Percentiles rank a stretch among this genome's conserved stretches.
These are phyloP conservation scores for Mesaphorura yosii DNA, from an alignment of 1,140 invertebrate species.

Conservation along the genomic window DNA sequence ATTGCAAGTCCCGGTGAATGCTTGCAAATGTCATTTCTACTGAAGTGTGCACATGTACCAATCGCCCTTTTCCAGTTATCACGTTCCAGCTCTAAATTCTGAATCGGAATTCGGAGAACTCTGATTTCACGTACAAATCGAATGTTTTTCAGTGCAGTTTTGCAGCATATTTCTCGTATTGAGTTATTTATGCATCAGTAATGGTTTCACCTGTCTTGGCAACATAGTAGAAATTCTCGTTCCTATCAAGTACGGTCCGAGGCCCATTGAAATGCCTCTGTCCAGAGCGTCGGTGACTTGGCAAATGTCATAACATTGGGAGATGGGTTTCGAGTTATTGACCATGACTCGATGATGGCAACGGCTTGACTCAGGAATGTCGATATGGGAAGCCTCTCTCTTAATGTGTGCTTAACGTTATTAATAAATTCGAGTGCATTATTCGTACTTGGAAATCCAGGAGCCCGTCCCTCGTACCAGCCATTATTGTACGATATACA, in stretches of 20 bases:
- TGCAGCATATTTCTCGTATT: neutral
- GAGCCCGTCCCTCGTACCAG: neutral
- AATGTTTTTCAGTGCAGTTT: neutral
- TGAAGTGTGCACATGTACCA: neutral
- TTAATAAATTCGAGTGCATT: neutral
- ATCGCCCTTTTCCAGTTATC: neutral
- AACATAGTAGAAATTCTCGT: neutral
- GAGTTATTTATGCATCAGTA: neutral
- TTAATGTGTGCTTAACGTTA: neutral
- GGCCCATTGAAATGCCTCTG: neutral
- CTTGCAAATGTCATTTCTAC: neutral
- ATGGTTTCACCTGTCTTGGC: neutral
- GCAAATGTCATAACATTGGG: neutral
- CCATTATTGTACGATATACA: neutral
- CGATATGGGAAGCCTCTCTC: neutral
- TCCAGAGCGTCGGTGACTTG: neutral
- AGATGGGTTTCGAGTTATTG: neutral
- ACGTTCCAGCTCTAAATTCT: neutral
- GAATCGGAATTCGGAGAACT: too few relatives aligned
- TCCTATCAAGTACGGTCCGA: neutral
- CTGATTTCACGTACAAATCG: neutral
- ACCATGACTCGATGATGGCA: neutral
- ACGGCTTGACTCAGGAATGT: neutral
- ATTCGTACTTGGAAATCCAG: neutral
- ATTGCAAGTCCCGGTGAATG: neutral